phyloP scores from a whole-genome alignment of 1,140 invertebrate genomes.

The Pachyrhynchus sulphureomaculatus region DNA sequence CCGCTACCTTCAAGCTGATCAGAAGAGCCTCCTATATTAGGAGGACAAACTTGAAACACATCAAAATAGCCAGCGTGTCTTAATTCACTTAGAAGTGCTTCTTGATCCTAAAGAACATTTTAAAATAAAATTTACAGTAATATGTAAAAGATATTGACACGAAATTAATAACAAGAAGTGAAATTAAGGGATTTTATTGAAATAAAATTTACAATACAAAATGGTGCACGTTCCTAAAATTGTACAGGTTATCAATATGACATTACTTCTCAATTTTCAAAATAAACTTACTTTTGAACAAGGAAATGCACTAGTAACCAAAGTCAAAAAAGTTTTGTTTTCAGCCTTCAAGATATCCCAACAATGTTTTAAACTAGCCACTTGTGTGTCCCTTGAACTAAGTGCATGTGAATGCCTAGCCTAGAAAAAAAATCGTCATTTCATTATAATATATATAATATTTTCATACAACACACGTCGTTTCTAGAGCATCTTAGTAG shows the following conservation, averaged over 20 bases:
- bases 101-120: slow-evolving; percentile 66
- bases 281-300: slow-evolving; percentile 60
- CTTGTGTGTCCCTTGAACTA: slow-evolving; percentile 79
- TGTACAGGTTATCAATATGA: too few relatives aligned
- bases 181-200: not conserved
- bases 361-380: slow-evolving; percentile 83
- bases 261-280: too few relatives aligned
- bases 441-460: not conserved
- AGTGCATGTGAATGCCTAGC: slow-evolving; percentile 77
- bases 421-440: slow-evolving; percentile 46
- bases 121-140: too few relatives aligned
- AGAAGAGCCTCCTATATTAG: slow-evolving; percentile 51
- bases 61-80: slow-evolving; percentile 87
- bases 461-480: too few relatives aligned
- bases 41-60: slow-evolving; percentile 76
- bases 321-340: slow-evolving; percentile 83
- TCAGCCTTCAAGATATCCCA: slow-evolving; percentile 92
- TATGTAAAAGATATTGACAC: not conserved
- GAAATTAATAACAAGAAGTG: not conserved
- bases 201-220: not conserved
- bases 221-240: too few relatives aligned
- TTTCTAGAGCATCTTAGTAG: too few relatives aligned
- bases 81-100: slow-evolving; percentile 80
- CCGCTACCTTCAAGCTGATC: slow-evolving; percentile 50
- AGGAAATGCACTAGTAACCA: slow-evolving; percentile 91